A percentile compares a stretch with the other conserved stretches of the same genome.
These are phyloP conservation scores for Rapana venosa DNA, from an alignment of 2,888 invertebrate genomes.

Conservation along the genomic window DNA sequence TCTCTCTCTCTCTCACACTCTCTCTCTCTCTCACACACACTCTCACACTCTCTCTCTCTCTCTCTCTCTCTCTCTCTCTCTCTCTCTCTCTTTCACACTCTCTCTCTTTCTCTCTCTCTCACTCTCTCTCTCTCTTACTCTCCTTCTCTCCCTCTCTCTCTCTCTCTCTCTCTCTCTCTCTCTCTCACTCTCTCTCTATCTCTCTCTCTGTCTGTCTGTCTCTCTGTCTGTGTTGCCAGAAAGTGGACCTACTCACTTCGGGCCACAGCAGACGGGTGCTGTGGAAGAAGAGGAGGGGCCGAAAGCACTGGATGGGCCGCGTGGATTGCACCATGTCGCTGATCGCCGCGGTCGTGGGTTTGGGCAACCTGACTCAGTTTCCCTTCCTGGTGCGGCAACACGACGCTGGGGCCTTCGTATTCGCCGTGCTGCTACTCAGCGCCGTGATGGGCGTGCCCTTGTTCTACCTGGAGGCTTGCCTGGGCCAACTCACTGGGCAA, in stretches of 20 bases:
- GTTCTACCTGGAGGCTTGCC: constrained; percentile 36
- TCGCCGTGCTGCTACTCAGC: background rate
- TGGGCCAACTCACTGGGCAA: background rate
- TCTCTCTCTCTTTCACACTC: too few relatives aligned
- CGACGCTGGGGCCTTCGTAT: constrained; percentile 5
- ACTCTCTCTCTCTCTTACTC: background rate
- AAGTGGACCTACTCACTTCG: background rate
- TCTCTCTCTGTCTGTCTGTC: background rate
- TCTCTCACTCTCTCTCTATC: constrained; percentile 22
- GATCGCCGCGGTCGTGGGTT: background rate
- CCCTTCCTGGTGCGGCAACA: background rate
- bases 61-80: constrained; percentile 4
- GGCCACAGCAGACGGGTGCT: too few relatives aligned
- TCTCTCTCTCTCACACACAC: background rate
- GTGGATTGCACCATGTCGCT: background rate
- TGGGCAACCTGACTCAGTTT: constrained; percentile 18
- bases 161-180: background rate
- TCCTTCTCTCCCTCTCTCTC: background rate
- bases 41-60: constrained; percentile 29
- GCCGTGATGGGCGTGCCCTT: background rate
- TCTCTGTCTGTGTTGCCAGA: background rate
- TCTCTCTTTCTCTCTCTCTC: too few relatives aligned
- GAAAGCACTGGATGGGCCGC: background rate
- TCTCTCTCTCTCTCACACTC: constrained; percentile 16
- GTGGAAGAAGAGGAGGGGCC: background rate